Evolutionary conservation across 2,797 vertebrate genomes (phyloP), one percentile per base, ranked within the genome.

Genomic region (Esox masquinongy): DNA sequence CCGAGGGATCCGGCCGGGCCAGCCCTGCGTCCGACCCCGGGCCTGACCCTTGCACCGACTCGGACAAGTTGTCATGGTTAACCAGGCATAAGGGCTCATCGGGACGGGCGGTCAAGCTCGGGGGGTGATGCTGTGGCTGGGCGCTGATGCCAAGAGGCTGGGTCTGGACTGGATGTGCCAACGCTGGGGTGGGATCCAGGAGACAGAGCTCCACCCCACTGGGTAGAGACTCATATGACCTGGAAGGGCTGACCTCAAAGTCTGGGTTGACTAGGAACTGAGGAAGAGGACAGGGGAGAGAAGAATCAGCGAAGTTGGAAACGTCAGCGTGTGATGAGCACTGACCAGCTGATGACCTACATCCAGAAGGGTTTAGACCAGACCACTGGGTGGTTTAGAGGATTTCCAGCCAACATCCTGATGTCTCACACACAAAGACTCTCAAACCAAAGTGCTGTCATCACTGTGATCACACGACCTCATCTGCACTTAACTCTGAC

Each of bases 181-280:
- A 36, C 0, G 26, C 22, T 72, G 22, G 53, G 68, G 22, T 22
- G 77, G 73, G 70, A 29, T 74, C 56, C 72, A 56, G n/a, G 73
- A 72, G 56, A 68, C 73, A 80, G 29, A 89, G 88, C 74, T 85
- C 70, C 11, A 81, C 36, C 50, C n/a, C n/a, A 14, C 61, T 74
- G 24, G 17, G 17, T 16, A 71, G 61, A 36, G 72, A 67, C 56
- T 73, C 73, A 19, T 19, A 51, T n/a, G 53, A 26, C 34, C 63
- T 43, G 36, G 66, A 47, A 3, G 70, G 61, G 39, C 31, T n/a
- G 22, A 16, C 11, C 19, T 73, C 47, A 26, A 69, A 69, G 2
- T 56, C 61, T 12, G 67, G 72, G 31, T 70, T 5, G 24, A 69
- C 75, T 63, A 75, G 73, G 22, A 75, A 36, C 81, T 83, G 72